phyloP scores from a whole-genome alignment of 1,140 invertebrate species.

The Holotrichia oblita region DNA sequence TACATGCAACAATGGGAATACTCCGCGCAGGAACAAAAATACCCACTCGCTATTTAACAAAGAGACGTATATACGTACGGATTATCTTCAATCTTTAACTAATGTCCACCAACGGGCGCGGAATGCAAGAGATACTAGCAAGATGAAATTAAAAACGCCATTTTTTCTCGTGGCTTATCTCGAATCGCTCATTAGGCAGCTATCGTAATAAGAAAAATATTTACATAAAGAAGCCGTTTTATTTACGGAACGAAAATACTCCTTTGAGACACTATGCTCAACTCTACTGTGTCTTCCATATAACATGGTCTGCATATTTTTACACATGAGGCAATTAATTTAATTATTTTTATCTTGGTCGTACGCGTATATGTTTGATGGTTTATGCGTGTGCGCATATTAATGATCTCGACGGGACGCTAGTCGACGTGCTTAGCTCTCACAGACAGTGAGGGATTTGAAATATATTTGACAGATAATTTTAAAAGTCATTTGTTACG shows the following conservation, averaged over 20 bases:
- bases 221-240: slow-evolving; percentile 34
- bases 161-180: slow-evolving; percentile 12
- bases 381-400: slow-evolving; percentile 21
- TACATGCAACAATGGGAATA: background rate
- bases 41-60: background rate
- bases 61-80: background rate
- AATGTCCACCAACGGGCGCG: slow-evolving; percentile 1
- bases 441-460: slow-evolving; percentile 31
- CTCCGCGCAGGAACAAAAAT: background rate
- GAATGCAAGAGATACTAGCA: background rate
- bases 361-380: slow-evolving; percentile 13
- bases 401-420: slow-evolving; percentile 30
- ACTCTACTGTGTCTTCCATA: background rate
- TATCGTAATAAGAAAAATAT: slow-evolving; percentile 37
- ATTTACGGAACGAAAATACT: slow-evolving; percentile 32
- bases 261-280: background rate
- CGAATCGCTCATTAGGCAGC: slow-evolving; percentile 28
- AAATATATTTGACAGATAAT: slow-evolving; percentile 41
- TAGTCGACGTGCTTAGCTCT: slow-evolving; percentile 15
- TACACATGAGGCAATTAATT: slow-evolving; percentile 38
- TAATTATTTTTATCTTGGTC: slow-evolving; percentile 39
- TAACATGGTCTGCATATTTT: slow-evolving; percentile 35
- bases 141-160: slow-evolving; percentile 21
- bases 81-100: slow-evolving; percentile 16
- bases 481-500: slow-evolving; percentile 39